Evolutionary conservation across 2,113 vertebrate species (phyloP).

Genomic region (Otis tarda): DNA sequence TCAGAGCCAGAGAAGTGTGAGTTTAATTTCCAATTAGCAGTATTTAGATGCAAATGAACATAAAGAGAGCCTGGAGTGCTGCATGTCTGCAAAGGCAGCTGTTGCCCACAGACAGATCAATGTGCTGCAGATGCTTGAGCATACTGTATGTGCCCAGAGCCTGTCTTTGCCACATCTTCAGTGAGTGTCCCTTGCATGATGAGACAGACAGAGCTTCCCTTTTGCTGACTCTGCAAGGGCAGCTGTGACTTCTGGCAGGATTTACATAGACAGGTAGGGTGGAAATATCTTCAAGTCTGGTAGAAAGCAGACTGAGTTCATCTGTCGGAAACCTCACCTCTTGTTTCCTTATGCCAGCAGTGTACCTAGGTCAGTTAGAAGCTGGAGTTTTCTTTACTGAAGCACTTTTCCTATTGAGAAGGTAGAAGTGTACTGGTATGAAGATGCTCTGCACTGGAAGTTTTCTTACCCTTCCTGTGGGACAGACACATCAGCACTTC

Average conservation of each 20-base stretch:
- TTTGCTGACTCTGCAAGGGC: neutral
- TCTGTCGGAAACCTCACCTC: neutral
- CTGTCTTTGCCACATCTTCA: neutral
- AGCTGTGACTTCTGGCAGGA: neutral
- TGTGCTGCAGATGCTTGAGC: slow-evolving; percentile 2
- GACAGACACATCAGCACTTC: neutral
- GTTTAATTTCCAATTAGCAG: slow-evolving; percentile 23
- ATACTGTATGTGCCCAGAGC: neutral
- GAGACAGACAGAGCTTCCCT: neutral
- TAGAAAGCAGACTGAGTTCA: neutral
- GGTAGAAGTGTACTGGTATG: neutral
- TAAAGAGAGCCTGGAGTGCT: neutral
- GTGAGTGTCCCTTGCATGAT: neutral
- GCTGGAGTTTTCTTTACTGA: neutral
- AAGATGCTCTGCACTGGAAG: neutral
- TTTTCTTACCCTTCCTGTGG: neutral
- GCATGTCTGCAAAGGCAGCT: slow-evolving; percentile 1
- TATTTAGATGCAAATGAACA: slow-evolving; percentile 12
- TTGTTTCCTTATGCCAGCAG: neutral
- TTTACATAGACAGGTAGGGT: neutral
- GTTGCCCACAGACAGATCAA: neutral
- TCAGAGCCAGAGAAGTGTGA: neutral
- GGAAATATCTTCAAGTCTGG: neutral
- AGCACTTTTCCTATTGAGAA: neutral
- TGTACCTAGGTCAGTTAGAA: neutral